Evolutionary conservation across 2,888 invertebrate genomes (phyloP).

Genomic region (Isotomurus palustris): DNA sequence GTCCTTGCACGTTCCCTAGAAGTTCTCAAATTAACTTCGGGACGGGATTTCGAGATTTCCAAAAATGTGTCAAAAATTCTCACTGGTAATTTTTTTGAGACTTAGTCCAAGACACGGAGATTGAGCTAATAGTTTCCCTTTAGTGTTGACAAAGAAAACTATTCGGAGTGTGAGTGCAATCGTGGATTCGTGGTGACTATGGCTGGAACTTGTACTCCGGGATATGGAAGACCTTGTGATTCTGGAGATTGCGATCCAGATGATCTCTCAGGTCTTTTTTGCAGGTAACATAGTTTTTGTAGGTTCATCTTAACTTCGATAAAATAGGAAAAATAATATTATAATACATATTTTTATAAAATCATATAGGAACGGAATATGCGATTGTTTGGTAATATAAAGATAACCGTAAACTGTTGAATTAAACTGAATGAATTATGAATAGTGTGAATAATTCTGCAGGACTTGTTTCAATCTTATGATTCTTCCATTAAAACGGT

Average conservation of each 20-base stretch:
- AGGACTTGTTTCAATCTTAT: constrained; percentile 27
- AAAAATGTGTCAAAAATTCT: constrained; percentile 34
- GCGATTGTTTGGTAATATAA: constrained; percentile 32
- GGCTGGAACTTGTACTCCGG: constrained; percentile 25
- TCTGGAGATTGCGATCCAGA: constrained; percentile 23
- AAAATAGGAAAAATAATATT: too few relatives aligned
- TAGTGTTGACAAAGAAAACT: constrained; percentile 24
- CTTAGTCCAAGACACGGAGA: neutral
- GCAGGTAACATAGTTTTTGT: too few relatives aligned
- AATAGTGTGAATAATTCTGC: neutral
- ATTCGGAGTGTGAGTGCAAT: constrained; percentile 34
- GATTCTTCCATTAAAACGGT: constrained; percentile 29
- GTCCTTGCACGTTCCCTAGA: constrained; percentile 34
- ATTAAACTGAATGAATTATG: neutral
- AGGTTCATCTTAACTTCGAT: too few relatives aligned
- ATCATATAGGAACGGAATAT: constrained; percentile 34
- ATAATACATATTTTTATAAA: too few relatives aligned
- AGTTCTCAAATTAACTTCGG: constrained; percentile 12
- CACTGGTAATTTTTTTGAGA: constrained; percentile 12
- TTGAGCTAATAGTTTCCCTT: neutral
- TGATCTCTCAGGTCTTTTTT: neutral
- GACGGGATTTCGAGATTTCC: constrained; percentile 29
- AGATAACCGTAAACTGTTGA: neutral
- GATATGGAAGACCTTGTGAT: constrained; percentile 17
- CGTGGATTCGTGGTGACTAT: constrained; percentile 25